Conservation (phyloP, 2,113 vertebrate species). For the Eleginops maclovinus region DNA sequence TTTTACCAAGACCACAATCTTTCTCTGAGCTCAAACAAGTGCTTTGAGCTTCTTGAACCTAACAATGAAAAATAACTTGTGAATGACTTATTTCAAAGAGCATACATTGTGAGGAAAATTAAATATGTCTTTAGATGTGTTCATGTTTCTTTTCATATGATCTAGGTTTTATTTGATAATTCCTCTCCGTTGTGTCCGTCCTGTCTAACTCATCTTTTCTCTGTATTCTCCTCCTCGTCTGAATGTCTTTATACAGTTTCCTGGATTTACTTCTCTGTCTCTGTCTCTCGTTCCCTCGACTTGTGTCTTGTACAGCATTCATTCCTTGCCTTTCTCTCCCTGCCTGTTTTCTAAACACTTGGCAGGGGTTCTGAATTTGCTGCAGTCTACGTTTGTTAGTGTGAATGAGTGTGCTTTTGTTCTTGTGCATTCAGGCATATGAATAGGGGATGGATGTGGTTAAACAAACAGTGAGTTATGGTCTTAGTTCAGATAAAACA, state of each 20-base stretch:
- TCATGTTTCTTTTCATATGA: neutral
- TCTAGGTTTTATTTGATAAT: constrained; percentile 38
- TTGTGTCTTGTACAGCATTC: constrained; percentile 42
- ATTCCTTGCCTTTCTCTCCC: constrained; percentile 32
- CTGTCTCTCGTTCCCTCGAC: constrained; percentile 22
- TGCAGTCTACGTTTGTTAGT: constrained; percentile 40
- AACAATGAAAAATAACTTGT: neutral
- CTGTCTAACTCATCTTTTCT: constrained; percentile 19
- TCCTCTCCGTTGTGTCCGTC: constrained; percentile 21
- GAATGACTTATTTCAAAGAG: neutral
- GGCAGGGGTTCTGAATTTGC: constrained; percentile 48
- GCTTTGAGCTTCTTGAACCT: neutral
- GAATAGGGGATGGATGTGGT: constrained; percentile 13
- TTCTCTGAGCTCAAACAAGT: neutral
- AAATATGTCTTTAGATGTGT: no score
- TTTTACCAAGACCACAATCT: neutral
- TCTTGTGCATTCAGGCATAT: constrained; percentile 41
- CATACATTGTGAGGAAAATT: neutral
- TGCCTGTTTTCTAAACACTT: constrained; percentile 46
- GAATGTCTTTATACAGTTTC: constrained; percentile 7
- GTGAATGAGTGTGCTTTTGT: constrained; percentile 32
- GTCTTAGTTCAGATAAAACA: neutral
- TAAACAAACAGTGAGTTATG: constrained; percentile 6
- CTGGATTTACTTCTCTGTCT: constrained; percentile 43
- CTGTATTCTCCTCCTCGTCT: constrained; percentile 21